phyloP scores from a whole-genome alignment of 2,797 vertebrate genomes.

The Brachyrhaphis roseni region DNA sequence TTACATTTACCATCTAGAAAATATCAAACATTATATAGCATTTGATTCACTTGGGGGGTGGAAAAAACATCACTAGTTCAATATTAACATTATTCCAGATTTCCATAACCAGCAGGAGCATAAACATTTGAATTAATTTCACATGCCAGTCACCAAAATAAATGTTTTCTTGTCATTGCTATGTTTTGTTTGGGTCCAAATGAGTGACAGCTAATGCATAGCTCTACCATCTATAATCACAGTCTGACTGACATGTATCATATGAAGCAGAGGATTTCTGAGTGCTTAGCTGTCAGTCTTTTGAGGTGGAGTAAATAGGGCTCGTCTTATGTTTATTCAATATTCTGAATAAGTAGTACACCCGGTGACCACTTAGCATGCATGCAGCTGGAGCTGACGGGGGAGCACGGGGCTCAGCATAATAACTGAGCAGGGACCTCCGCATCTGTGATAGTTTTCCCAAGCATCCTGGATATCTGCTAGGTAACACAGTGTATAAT shows the following conservation, averaged over 20 bases:
- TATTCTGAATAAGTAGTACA: conserved; percentile 23
- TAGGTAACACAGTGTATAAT: conserved; percentile 22
- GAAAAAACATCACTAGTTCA: background rate
- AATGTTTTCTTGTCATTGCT: background rate
- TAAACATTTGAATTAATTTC: background rate
- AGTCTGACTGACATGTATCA: conserved; percentile 17
- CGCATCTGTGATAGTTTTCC: conserved; percentile 14
- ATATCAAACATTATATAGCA: background rate
- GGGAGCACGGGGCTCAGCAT: conserved; percentile 15
- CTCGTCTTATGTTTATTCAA: conserved; percentile 20
- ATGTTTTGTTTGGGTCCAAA: conserved; percentile 5
- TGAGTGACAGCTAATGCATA: conserved; percentile 27
- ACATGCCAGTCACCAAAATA: conserved; percentile 6
- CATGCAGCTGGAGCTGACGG: conserved; percentile 17
- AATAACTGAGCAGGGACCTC: conserved; percentile 21
- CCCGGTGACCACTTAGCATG: conserved; percentile 44
- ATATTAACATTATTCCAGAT: background rate
- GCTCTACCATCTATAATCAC: conserved; percentile 10
- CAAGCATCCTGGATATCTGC: conserved; percentile 27
- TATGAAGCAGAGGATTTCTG: conserved; percentile 10
- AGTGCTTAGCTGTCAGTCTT: conserved; percentile 8
- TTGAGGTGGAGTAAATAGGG: background rate
- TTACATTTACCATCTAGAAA: background rate
- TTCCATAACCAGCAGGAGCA: background rate
- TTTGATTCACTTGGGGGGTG: background rate